These are phyloP conservation scores for Netelia virgata DNA, from an alignment of 2,888 invertebrate genomes.

Conservation along the genomic window DNA sequence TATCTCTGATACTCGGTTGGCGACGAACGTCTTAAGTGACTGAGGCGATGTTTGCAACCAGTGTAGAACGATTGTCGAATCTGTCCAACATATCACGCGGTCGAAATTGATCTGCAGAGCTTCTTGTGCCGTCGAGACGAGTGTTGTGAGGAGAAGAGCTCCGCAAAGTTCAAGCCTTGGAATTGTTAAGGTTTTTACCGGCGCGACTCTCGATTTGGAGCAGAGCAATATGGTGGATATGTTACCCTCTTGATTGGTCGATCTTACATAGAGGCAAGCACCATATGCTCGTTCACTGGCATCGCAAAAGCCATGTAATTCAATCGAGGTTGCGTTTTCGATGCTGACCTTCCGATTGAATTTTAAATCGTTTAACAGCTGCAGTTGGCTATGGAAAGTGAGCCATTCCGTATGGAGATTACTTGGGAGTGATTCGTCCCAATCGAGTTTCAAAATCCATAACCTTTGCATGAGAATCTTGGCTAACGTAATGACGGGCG, in stretches of 20 bases:
- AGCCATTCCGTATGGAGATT: neutral
- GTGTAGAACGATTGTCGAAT: conserved; percentile 50
- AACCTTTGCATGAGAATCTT: conserved; percentile 53
- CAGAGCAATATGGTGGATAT: conserved; percentile 6
- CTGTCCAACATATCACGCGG: conserved; percentile 36
- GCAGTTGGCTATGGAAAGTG: neutral
- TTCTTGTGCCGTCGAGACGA: conserved; percentile 13
- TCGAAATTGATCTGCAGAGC: conserved; percentile 21
- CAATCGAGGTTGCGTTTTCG: neutral
- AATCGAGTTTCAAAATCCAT: conserved; percentile 46
- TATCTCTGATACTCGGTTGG: conserved; percentile 60
- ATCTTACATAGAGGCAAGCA: conserved; percentile 51
- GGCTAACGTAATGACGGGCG: conserved; percentile 49
- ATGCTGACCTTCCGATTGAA: conserved; percentile 24
- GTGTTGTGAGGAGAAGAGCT: conserved; percentile 18
- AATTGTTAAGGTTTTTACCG: conserved; percentile 23
- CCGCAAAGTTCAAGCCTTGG: conserved; percentile 56
- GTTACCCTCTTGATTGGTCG: neutral
- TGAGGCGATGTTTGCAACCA: conserved; percentile 55
- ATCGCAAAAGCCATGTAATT: conserved; percentile 69
- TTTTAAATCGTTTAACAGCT: conserved; percentile 54
- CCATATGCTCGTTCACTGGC: conserved; percentile 57
- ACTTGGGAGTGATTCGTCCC: conserved; percentile 69
- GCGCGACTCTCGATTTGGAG: conserved; percentile 50
- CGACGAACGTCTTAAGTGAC: conserved; percentile 38